Evolutionary conservation across 2,797 vertebrate genomes (phyloP).

Genomic region (Scolopax rusticola): DNA sequence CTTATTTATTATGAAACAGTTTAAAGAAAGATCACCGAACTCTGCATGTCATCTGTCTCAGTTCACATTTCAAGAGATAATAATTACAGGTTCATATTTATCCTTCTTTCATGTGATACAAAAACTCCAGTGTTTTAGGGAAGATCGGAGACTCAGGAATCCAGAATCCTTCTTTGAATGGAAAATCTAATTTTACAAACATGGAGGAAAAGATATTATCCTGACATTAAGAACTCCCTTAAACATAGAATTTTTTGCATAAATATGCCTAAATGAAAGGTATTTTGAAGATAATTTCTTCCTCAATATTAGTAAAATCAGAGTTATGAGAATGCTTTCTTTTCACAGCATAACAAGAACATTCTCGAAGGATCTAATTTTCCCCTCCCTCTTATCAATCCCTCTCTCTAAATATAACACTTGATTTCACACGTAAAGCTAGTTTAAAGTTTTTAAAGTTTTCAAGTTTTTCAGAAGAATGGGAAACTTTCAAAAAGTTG

Average conservation of each 20-base stretch:
- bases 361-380: neutral
- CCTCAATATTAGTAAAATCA: neutral
- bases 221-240: neutral
- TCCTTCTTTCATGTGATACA: neutral
- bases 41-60: neutral
- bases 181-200: neutral
- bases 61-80: neutral
- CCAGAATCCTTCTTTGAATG: neutral
- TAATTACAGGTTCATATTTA: neutral
- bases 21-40: neutral
- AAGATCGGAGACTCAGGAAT: neutral
- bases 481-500: neutral
- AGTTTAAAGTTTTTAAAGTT: neutral
- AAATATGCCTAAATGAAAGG: neutral
- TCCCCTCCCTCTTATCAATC: neutral
- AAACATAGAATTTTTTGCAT: neutral
- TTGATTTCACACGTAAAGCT: neutral
- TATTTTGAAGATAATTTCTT: neutral
- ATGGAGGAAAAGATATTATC: neutral
- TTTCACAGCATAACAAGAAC: neutral
- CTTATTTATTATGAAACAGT: neutral
- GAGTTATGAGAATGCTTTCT: neutral
- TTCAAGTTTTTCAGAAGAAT: neutral
- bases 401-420: neutral
- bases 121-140: neutral